Evolutionary conservation across 2,113 vertebrate species (phyloP), one percentile per base, ranked within the genome.

Genomic region (Anas platyrhynchos): DNA sequence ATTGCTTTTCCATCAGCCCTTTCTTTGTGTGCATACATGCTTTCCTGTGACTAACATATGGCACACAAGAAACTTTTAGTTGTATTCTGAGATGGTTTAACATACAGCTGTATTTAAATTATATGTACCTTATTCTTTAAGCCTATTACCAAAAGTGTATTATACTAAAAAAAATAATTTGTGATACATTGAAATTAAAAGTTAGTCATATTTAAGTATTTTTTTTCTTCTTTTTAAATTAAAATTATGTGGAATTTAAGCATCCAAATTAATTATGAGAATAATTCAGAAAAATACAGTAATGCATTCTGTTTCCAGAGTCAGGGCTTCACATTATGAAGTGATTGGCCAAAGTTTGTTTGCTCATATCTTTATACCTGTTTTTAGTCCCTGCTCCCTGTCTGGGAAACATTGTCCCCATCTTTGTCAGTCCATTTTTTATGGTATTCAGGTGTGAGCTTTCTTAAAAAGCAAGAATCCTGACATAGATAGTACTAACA

Each of bases 61-160:
- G 58, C 94, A 69, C 68, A 59, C 3, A 81, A 69, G 61, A 76
- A 6, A 56, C 25, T 23, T 62, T 18, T 78, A 90, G 65, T 16
- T 96, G 52, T 43, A 68, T 55, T 86, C 34, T 59, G 48, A 61
- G 83, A 43, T 63, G 46, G n/a, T 81, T 61, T 76, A 92, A 86
- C 44, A 34, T 54, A 52, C 38, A 96, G 61, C 58, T 95, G 52
- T 96, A 96, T 96, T 95, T 91, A 93, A 62, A 34, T 94, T n/a
- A 95, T 93, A 93, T 97, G 95, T 83, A 94, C 75, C 44, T 96
- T 95, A 89, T 25, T 89, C 83, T 86, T 95, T 86, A 97, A 94
- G 72, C 84, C 48, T 88, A 62, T 46, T 93, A 86, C 32, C 83
- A 77, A 20, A 62, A 74, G 34, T 89, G 96, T 86, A 78, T 32